Conservation (phyloP, 2,888 invertebrate species). For the Diadegma fenestrale region DNA sequence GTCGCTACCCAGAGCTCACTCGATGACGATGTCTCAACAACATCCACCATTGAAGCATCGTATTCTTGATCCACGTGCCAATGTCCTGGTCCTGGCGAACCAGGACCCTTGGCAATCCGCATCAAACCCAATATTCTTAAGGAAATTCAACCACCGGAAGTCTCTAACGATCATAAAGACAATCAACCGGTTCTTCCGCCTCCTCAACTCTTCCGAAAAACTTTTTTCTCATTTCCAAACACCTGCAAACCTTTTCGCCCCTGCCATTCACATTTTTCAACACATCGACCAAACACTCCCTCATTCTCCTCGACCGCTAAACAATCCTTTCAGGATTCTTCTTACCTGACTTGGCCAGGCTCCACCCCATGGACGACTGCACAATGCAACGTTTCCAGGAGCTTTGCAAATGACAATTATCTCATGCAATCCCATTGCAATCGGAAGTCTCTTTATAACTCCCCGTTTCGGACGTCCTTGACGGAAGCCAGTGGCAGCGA, state of each 20-base stretch:
- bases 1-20: slow-evolving; percentile 81
- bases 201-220: slow-evolving; percentile 74
- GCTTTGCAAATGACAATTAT: slow-evolving; percentile 71
- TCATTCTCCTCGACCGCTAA: slow-evolving; percentile 77
- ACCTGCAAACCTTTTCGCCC: slow-evolving; percentile 74
- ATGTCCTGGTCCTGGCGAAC: slow-evolving; percentile 58
- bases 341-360: slow-evolving; percentile 80
- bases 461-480: slow-evolving; percentile 46
- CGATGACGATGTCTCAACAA: slow-evolving; percentile 79
- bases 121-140: neutral
- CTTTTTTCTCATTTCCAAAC: slow-evolving; percentile 63
- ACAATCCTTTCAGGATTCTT: slow-evolving; percentile 72
- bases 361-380: slow-evolving; percentile 65
- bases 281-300: slow-evolving; percentile 73
- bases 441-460: slow-evolving; percentile 53
- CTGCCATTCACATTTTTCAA: slow-evolving; percentile 75
- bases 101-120: neutral
- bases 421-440: slow-evolving; percentile 71
- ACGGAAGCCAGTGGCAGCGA: slow-evolving; percentile 28
- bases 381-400: slow-evolving; percentile 62
- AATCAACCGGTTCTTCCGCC: slow-evolving; percentile 75
- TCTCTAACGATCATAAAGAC: slow-evolving; percentile 30
- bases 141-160: neutral
- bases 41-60: slow-evolving; percentile 75
- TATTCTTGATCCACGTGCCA: slow-evolving; percentile 80